These are phyloP conservation scores for Python bivittatus DNA, from an alignment of 2,113 vertebrate species.

Conservation along the genomic window DNA sequence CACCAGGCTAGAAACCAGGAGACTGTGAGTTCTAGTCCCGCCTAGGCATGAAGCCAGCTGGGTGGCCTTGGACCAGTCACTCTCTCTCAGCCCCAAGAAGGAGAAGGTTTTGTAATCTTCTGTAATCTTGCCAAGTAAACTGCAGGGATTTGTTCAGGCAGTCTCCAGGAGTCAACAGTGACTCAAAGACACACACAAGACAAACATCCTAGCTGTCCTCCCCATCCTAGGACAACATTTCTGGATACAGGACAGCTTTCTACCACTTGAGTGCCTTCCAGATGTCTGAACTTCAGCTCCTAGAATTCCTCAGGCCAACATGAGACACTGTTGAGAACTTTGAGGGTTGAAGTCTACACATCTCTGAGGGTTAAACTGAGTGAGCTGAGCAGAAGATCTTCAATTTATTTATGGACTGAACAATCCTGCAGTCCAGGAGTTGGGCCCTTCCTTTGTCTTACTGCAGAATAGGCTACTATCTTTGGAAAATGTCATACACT, in stretches of 20 bases:
- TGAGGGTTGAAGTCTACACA: not conserved
- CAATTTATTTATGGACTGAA: not conserved
- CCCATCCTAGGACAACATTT: not conserved
- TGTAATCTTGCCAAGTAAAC: not conserved
- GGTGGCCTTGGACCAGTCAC: not conserved
- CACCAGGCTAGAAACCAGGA: too few relatives aligned
- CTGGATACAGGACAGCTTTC: not conserved
- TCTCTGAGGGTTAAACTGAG: not conserved
- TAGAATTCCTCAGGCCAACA: not conserved
- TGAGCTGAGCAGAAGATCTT: not conserved
- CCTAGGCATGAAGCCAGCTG: not conserved
- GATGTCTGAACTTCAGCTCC: not conserved
- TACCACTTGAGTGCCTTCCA: not conserved
- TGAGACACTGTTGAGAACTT: not conserved
- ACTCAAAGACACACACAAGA: not conserved
- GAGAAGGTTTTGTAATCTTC: too few relatives aligned
- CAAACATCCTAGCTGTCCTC: not conserved
- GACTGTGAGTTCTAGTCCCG: not conserved
- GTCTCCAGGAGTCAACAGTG: not conserved
- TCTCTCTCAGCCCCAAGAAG: not conserved
- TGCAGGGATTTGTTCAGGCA: not conserved
- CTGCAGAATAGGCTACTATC: not conserved
- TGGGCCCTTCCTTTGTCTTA: not conserved
- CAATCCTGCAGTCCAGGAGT: not conserved
- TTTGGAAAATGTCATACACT: not conserved